Base-by-base conservation (phyloP, 2,113 vertebrate genomes). In the Oryzias javanicus region DNA sequence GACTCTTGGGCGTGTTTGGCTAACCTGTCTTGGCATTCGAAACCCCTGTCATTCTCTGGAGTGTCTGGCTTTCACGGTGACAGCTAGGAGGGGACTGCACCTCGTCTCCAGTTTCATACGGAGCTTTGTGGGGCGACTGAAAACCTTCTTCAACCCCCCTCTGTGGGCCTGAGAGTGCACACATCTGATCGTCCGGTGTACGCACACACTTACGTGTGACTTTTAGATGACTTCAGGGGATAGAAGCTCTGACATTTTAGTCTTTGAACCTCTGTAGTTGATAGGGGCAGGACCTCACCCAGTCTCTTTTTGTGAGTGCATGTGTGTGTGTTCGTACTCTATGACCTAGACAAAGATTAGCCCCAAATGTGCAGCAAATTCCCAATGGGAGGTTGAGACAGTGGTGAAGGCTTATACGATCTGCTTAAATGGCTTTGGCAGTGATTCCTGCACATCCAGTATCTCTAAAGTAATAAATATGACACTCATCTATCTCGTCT, bases 161-260 rank as follows among this genome's bases (percentile, higher is more conserved):
- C 51, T 15, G 40, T 55, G 42, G 51, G 61, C 22, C 59, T 40
- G 50, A 50, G 55, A 64, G 45, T 40, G 24, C 18, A 57, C 52
- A 72, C 15, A 64, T 14, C 49, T 3, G 40, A 19, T 54, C 64
- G 55, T 67, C 55, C 58, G 7, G 35, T 69, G 58, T 4, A 47
- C 19, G 35, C 59, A 58, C 56, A 59, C 51, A 58, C 62, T 50
- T 45, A 42, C 14, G 13, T 53, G 60, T 79, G 80, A 79, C 84
- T 89, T 85, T 86, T 78, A 82, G 67, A 80, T 84, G 73, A 88
- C 88, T 89, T 84, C 55, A 82, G 81, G 82, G 81, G 74, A 85
- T 84, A 70, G 72, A 71, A 74, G 72, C 56, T 64, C 74, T 85
- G 84, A 86, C 80, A 88, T 83, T 83, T 69, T 59, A 83, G 84